Evolutionary conservation across 2,888 invertebrate genomes (phyloP).

Genomic region (Amblyjoppa proteus): DNA sequence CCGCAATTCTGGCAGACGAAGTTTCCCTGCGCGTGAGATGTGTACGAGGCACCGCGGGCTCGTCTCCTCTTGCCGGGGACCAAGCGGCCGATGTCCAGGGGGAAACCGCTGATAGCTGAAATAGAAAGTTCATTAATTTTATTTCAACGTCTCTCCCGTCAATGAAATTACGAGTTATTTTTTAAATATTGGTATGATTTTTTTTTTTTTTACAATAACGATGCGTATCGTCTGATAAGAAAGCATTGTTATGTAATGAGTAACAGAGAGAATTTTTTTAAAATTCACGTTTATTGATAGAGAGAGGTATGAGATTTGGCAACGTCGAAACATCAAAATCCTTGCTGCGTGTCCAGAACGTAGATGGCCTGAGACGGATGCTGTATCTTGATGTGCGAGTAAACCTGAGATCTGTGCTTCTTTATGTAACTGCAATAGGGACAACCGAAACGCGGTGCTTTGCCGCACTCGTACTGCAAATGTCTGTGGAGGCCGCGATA

Average conservation of each 20-base stretch:
- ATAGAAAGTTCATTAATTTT: constrained; percentile 28
- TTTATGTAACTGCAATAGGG: constrained; percentile 68
- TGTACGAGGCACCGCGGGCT: constrained; percentile 28
- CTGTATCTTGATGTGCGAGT: constrained; percentile 67
- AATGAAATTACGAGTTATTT: neutral
- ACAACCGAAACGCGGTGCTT: constrained; percentile 72
- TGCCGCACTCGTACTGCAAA: constrained; percentile 75
- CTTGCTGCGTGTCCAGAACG: constrained; percentile 54
- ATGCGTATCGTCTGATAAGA: neutral
- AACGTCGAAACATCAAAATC: neutral
- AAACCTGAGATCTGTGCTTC: constrained; percentile 72
- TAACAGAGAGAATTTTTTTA: constrained; percentile 3
- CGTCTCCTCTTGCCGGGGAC: constrained; percentile 30
- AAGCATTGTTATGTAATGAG: neutral
- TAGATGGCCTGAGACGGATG: constrained; percentile 57
- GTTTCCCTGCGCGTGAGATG: constrained; percentile 61
- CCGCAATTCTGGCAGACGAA: constrained; percentile 80
- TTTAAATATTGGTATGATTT: neutral
- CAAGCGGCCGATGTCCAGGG: constrained; percentile 16
- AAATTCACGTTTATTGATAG: constrained; percentile 6
- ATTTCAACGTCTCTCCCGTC: constrained; percentile 8
- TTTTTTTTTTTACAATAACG: neutral
- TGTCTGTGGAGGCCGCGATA: constrained; percentile 74
- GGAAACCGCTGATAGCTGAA: constrained; percentile 40
- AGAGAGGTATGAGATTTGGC: neutral